Percentiles rank a stretch among this genome's conserved stretches.
phyloP scores from a whole-genome alignment of 1,140 invertebrate species.

The Ooceraea biroi region DNA sequence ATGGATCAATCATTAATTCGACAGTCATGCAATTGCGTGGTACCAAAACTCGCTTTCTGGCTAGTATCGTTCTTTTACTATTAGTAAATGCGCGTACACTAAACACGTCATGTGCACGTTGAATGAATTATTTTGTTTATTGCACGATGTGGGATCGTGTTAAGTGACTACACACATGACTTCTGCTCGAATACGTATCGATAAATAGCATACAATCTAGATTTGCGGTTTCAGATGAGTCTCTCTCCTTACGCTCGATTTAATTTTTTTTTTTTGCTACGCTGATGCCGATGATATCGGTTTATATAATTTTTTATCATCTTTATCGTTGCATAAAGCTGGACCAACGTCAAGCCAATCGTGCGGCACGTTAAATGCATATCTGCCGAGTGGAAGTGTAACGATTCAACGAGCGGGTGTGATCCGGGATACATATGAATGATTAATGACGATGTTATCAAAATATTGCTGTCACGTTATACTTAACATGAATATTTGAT shows the following conservation, averaged over 20 bases:
- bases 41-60: background rate
- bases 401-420: slow-evolving; percentile 14
- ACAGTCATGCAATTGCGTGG: background rate
- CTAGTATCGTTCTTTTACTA: background rate
- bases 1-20: slow-evolving; percentile 15
- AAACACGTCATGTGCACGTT: background rate
- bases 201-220: no score
- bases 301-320: slow-evolving; percentile 36
- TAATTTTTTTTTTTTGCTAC: slow-evolving; percentile 44
- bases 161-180: background rate
- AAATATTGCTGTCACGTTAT: slow-evolving; percentile 7
- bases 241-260: slow-evolving; percentile 19
- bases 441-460: slow-evolving; percentile 33
- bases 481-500: slow-evolving; percentile 18
- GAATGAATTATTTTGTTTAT: slow-evolving; percentile 17
- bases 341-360: slow-evolving; percentile 45
- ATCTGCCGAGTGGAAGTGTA: slow-evolving; percentile 22
- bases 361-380: slow-evolving; percentile 12
- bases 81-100: background rate
- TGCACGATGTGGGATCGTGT: background rate
- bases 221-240: background rate
- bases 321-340: slow-evolving; percentile 23
- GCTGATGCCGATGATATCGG: slow-evolving; percentile 47
- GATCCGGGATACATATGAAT: background rate
- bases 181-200: background rate